These are phyloP conservation scores for Stichopus chloronotus DNA, from an alignment of 35 echinoderm and acorn worm species.

Conservation along the genomic window DNA sequence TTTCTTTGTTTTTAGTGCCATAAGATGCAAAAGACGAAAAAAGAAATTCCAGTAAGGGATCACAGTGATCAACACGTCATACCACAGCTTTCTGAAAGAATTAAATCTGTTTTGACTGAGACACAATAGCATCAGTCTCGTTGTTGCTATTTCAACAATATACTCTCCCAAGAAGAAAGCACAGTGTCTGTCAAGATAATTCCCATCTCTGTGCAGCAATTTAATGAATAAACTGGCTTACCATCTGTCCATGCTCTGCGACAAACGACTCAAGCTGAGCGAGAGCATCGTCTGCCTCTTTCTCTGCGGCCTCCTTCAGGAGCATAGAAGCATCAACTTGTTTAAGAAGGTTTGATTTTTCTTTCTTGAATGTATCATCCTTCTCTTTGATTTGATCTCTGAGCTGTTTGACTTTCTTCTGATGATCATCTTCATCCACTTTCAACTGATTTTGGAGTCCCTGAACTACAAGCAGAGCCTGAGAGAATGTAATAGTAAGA, in stretches of 20 bases:
- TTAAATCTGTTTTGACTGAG: too few relatives aligned
- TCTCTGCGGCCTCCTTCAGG: constrained; percentile 84
- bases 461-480: constrained; percentile 84
- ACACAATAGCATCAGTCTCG: too few relatives aligned
- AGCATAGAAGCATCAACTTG: constrained; percentile 72
- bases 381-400: constrained; percentile 76
- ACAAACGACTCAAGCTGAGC: constrained; percentile 90
- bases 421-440: constrained; percentile 74
- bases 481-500: background rate
- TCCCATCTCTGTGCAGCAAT: too few relatives aligned
- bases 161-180: too few relatives aligned
- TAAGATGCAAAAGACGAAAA: too few relatives aligned
- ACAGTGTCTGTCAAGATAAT: too few relatives aligned
- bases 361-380: constrained; percentile 68
- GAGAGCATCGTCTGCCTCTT: constrained; percentile 88
- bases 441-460: constrained; percentile 87
- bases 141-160: too few relatives aligned
- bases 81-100: too few relatives aligned
- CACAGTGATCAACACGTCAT: too few relatives aligned
- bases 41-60: too few relatives aligned
- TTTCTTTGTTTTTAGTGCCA: too few relatives aligned
- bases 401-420: constrained; percentile 80
- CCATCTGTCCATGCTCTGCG: constrained; percentile 84
- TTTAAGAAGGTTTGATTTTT: constrained; percentile 68
- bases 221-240: constrained; percentile 27